Evolutionary conservation across 2,888 invertebrate species (phyloP), one percentile per base, ranked within the genome.

Genomic region (Heliconius cydno): DNA sequence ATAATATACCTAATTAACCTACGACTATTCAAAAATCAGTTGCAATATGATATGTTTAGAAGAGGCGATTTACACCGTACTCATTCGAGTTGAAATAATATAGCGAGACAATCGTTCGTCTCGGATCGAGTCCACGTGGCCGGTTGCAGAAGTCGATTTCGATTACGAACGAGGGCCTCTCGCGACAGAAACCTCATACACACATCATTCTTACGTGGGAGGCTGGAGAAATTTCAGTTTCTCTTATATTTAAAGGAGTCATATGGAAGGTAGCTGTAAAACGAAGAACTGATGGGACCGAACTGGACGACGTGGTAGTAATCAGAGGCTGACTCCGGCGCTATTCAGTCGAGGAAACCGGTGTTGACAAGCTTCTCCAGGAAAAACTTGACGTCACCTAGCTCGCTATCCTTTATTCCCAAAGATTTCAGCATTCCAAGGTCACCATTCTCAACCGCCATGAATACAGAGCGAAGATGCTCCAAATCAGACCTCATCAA

Each of bases 341-440:
- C 96, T 95, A 96, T 96, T 97, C 97, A 98, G 96, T 98, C 98
- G 93, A 99, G 97, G 95, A 99, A 99, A 86, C 98, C 98, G 85
- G 98, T 99, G 94, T 98, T 98, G 81, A 98, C 98, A 88, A 99
- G 96, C 94, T 98, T 98, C 95, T 98, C 98, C 88, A 99, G 96
- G 96, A 99, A 99, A 95, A 98, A 98, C 91, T 98, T 98, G 79
- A 99, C 98, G 90, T 99, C 98, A 28, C 98, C 98, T 83, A 99
- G 96, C 90, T 98, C 98, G 0, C 98, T 98, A 92, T 99, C 98
- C 94, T 98, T 98, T 92, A 99, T 98, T 85, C 98, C 98, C 83
- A 99, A 96, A 19, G 98, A 98, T 90, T 98, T 98, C 81, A 99
- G 95, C 97, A 98, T 98, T 81, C 98, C 98, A 82, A 98, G 96